Evolutionary conservation across 2,888 invertebrate genomes (phyloP).

Genomic region (Drosophila nr. perissopoda): DNA sequence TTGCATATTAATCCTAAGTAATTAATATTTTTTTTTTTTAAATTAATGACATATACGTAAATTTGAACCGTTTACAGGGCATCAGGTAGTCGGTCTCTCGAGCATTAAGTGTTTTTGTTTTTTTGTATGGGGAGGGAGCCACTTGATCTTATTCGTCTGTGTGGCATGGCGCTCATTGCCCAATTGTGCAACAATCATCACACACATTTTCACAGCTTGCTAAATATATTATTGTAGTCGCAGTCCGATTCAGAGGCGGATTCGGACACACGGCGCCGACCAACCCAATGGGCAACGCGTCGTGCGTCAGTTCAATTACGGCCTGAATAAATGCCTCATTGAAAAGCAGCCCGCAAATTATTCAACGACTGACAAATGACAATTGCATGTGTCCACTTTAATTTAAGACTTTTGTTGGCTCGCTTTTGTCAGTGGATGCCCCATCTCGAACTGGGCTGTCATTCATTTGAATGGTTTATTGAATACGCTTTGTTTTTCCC

Average conservation of each 20-base stretch:
- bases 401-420: slow-evolving; percentile 44
- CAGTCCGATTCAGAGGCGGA: not conserved
- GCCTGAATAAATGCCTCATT: slow-evolving; percentile 58
- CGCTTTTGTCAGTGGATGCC: slow-evolving; percentile 2
- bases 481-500: slow-evolving; percentile 30
- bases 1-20: not conserved
- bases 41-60: not conserved
- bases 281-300: slow-evolving; percentile 39
- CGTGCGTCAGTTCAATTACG: slow-evolving; percentile 69
- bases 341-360: slow-evolving; percentile 51
- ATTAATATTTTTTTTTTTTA: not conserved
- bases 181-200: slow-evolving; percentile 19
- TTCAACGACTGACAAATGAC: slow-evolving; percentile 30
- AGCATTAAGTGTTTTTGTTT: not conserved
- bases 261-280: slow-evolving; percentile 22
- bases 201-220: slow-evolving; percentile 41
- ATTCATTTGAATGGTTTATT: slow-evolving; percentile 36
- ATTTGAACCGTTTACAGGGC: not conserved
- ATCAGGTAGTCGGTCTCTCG: not conserved
- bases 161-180: slow-evolving; percentile 6
- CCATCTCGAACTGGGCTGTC: slow-evolving; percentile 9
- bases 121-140: not conserved
- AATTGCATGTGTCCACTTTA: slow-evolving; percentile 44
- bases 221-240: slow-evolving; percentile 24
- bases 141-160: not conserved